These are phyloP conservation scores for Athrips mouffetella DNA, from an alignment of 2,888 invertebrate species.

Conservation along the genomic window DNA sequence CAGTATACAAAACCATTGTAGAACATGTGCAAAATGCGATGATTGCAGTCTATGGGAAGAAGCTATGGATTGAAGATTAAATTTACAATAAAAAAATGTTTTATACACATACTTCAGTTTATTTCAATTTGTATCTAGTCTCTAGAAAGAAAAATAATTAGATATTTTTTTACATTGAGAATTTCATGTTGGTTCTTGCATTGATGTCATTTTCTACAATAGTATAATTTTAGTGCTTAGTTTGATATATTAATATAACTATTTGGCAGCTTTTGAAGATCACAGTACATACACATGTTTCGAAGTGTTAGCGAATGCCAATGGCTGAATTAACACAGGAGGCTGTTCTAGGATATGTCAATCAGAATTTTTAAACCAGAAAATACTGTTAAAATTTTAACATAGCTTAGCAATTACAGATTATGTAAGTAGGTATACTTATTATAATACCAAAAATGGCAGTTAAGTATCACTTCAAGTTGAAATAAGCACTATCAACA, in stretches of 20 bases:
- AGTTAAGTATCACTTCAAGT: slow-evolving; percentile 61
- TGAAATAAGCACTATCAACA: slow-evolving; percentile 43
- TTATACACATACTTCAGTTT: slow-evolving; percentile 11
- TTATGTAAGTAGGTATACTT: neutral
- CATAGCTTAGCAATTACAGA: neutral
- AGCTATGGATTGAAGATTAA: slow-evolving; percentile 43
- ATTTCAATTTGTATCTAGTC: slow-evolving; percentile 12
- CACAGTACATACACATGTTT: slow-evolving; percentile 23
- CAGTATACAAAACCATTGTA: slow-evolving; percentile 80
- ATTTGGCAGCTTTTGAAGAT: slow-evolving; percentile 43
- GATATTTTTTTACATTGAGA: slow-evolving; percentile 10
- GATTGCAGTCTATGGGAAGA: slow-evolving; percentile 79
- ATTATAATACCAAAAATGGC: slow-evolving; percentile 52
- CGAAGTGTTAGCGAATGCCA: neutral
- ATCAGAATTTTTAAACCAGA: neutral
- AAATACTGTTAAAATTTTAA: neutral
- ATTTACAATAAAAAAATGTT: slow-evolving; percentile 20
- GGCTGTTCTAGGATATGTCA: neutral
- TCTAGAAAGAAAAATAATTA: slow-evolving; percentile 21
- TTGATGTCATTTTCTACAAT: slow-evolving; percentile 14
- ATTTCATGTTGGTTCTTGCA: slow-evolving; percentile 15
- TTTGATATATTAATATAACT: slow-evolving; percentile 7
- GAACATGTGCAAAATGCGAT: slow-evolving; percentile 83
- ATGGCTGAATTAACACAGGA: neutral
- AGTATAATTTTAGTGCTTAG: slow-evolving; percentile 6